Evolutionary conservation across 2,888 invertebrate species (phyloP), one percentile per base, ranked within the genome.

Genomic region (Lepidonotus clava): DNA sequence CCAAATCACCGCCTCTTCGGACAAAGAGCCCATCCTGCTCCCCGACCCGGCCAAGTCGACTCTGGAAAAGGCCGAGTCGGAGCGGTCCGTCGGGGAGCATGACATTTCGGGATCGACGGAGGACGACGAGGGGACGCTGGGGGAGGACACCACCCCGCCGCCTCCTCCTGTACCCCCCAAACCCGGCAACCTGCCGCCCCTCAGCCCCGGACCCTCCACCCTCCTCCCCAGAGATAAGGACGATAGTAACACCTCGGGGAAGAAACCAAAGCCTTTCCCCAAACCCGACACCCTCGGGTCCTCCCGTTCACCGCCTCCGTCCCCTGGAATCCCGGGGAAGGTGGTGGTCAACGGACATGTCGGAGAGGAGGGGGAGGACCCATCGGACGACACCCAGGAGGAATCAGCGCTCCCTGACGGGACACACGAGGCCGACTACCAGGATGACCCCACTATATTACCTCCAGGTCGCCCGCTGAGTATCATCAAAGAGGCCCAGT

Each of bases 141-240:
- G 14, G 34, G 40, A 83, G 32, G 41, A 86, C 8, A 11, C 38
- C 0, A 4, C 67, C 6, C 83, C 83, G 51, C 36, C 71, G 5
- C 84, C 88, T 34, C 89, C 90, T 11, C 90, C 90, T 14, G 85
- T 90, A 14, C 90, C 90, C 24, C 90, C 90, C 2, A 90, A 90
- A 83, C 90, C 90, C 0, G 88, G 84, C 14, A 83, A 88, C 66
- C 87, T 90, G 2, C 88, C 90, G 8, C 86, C 87, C 5, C 83
- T 88, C 5, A 80, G 85, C 34, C 51, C 85, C 24, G 46, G 32
- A n/a, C 85, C 85, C 5, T 21, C 71, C 28, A 6, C 80, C 1
- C 24, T 41, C 28, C 41, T 41, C 11, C n/a, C 28, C 2, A 24
- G 80, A 18, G 51, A 51, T 40, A 24, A 8, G 24, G 71, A 71